Conservation (phyloP, 2,113 vertebrate genomes). For the Ptyas mucosa region DNA sequence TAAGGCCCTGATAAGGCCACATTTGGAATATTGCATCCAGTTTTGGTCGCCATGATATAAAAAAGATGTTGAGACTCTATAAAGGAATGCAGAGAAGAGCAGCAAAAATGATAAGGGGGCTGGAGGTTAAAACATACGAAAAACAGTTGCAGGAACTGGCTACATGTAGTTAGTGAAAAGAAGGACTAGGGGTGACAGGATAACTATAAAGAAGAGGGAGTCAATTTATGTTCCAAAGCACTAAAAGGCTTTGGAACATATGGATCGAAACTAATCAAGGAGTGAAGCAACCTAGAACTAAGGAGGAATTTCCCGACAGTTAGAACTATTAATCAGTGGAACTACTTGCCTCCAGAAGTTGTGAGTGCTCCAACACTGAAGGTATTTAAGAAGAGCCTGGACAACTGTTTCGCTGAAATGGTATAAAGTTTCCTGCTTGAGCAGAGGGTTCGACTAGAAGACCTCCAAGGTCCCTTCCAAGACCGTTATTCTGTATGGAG, state of each 20-base stretch:
- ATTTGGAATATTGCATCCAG: neutral
- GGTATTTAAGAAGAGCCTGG: neutral
- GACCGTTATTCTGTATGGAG: neutral
- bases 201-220: neutral
- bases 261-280: neutral
- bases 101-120: neutral
- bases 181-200: too few species aligned
- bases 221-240: neutral
- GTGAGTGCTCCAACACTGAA: neutral
- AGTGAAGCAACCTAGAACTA: neutral
- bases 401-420: neutral
- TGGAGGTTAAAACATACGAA: neutral
- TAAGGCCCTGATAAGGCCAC: too few species aligned
- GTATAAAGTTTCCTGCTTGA: too few species aligned
- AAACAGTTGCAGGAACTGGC: neutral
- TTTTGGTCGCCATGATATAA: neutral
- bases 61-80: too few species aligned
- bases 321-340: neutral
- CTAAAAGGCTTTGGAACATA: neutral
- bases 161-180: neutral
- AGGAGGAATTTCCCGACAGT: neutral
- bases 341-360: neutral
- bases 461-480: too few species aligned
- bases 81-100: too few species aligned
- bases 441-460: too few species aligned